phyloP scores from a whole-genome alignment of 2,888 invertebrate species.

The Drosophila siamana region DNA sequence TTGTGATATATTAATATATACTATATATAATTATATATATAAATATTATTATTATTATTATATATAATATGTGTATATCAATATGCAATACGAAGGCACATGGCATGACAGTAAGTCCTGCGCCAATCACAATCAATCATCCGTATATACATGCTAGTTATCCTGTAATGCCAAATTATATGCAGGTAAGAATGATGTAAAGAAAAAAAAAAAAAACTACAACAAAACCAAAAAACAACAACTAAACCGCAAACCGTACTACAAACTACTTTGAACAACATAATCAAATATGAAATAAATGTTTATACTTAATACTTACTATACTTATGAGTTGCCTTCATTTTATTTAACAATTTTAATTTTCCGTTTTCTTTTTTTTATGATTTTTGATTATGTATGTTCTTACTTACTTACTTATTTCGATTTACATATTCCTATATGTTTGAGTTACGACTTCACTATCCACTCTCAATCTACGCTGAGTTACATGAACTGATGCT shows the following conservation, averaged over 20 bases:
- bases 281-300: conserved; percentile 60
- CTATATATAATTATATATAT: conserved; percentile 29
- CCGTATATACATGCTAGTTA: conserved; percentile 86
- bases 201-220: conserved; percentile 23
- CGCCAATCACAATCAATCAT: conserved; percentile 86
- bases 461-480: conserved; percentile 31
- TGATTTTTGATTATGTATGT: conserved; percentile 39
- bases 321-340: conserved; percentile 60
- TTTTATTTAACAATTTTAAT: conserved; percentile 40
- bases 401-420: neutral
- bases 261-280: conserved; percentile 51
- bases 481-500: conserved; percentile 31
- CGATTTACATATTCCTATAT: conserved; percentile 8
- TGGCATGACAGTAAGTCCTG: conserved; percentile 86
- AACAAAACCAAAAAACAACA: conserved; percentile 26
- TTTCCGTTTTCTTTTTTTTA: conserved; percentile 15
- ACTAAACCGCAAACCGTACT: conserved; percentile 40
- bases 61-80: conserved; percentile 52
- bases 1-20: conserved; percentile 56
- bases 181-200: conserved; percentile 84
- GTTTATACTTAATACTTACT: conserved; percentile 47
- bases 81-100: conserved; percentile 83
- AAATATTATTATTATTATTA: conserved; percentile 13
- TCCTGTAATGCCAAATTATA: conserved; percentile 86
- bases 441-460: conserved; percentile 49